These are phyloP conservation scores for Julus scandinavius DNA, from an alignment of 2,888 invertebrate genomes.

Conservation along the genomic window DNA sequence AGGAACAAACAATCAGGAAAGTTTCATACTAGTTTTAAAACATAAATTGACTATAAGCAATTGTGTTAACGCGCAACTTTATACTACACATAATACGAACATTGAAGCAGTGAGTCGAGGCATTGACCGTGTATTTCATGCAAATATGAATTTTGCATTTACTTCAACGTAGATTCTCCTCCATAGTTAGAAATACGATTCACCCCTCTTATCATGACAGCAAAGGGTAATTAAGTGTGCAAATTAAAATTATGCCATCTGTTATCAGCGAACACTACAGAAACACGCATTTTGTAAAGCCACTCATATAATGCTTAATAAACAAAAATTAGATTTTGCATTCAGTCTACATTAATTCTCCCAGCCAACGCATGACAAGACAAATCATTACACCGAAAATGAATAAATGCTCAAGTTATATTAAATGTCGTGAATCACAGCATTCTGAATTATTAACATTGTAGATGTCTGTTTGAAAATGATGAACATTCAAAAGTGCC, in stretches of 20 bases:
- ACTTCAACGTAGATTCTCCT: neutral
- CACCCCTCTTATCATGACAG: conserved; percentile 44
- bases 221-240: conserved; percentile 53
- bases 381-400: neutral
- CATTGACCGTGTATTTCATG: neutral
- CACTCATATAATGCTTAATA: neutral
- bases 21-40: no score
- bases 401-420: neutral
- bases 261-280: conserved; percentile 4
- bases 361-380: neutral
- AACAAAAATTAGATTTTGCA: neutral
- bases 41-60: no score
- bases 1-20: no score
- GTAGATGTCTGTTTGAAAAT: neutral
- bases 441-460: neutral
- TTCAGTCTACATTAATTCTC: neutral
- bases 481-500: no score
- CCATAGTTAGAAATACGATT: neutral
- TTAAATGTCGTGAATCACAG: neutral
- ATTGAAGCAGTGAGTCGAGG: no score
- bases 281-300: neutral
- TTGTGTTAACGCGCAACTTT: no score
- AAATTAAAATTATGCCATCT: conserved; percentile 54
- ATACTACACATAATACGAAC: no score
- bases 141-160: neutral